A percentile compares a stretch with the other conserved stretches of the same genome.
phyloP scores from a whole-genome alignment of 1,140 invertebrate species.

The Micrasema longulum region DNA sequence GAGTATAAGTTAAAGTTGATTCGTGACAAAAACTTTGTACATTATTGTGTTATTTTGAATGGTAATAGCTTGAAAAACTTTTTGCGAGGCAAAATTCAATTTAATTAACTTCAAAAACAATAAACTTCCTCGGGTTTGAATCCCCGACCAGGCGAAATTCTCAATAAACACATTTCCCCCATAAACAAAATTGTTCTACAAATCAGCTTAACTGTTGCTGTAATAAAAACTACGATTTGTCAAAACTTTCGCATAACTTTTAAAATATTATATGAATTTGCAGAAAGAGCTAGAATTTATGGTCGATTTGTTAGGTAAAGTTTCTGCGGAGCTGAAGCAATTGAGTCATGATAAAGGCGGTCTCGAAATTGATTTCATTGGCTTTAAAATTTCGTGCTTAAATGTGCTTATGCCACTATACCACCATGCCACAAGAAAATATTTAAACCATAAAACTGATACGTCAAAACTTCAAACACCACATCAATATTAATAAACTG shows the following conservation, averaged over 20 bases:
- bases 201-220: constrained; percentile 28
- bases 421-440: too few species aligned
- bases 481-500: too few species aligned
- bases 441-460: too few species aligned
- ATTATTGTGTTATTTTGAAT: too few species aligned
- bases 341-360: constrained; percentile 38
- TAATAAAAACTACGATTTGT: constrained; percentile 32
- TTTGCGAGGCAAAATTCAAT: too few species aligned
- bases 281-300: constrained; percentile 16
- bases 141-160: constrained; percentile 1
- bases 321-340: constrained; percentile 5
- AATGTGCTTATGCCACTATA: too few species aligned
- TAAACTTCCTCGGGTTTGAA: constrained; percentile 13
- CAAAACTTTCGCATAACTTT: constrained; percentile 27
- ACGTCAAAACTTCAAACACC: too few species aligned
- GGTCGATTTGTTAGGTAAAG: constrained; percentile 29
- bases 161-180: constrained; percentile 20
- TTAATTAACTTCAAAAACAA: background rate
- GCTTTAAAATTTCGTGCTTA: constrained; percentile 37
- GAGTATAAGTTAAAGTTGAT: too few species aligned
- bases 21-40: too few species aligned
- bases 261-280: constrained; percentile 32
- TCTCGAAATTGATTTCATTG: constrained; percentile 44
- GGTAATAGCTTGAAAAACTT: constrained; percentile 20
- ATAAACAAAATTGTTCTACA: constrained; percentile 26